Conservation (phyloP, 2,113 vertebrate genomes). For the Centropus unirufus region DNA sequence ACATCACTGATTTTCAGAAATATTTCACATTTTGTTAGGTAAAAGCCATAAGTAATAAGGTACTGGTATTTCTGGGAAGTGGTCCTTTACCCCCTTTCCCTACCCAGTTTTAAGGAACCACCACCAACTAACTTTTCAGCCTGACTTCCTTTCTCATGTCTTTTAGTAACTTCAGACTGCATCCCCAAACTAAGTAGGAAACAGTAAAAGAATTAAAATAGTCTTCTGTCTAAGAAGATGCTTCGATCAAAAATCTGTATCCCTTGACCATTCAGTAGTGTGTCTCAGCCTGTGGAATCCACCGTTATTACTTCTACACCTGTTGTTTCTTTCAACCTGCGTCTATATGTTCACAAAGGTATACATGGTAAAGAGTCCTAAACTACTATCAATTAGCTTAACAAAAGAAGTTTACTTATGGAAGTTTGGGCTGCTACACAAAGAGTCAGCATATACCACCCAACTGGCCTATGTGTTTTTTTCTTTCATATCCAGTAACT, state of each 20-base stretch:
- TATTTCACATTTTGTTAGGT: not conserved
- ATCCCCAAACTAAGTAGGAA: not conserved
- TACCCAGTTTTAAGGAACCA: not conserved
- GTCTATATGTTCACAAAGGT: not conserved
- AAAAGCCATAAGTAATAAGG: not conserved
- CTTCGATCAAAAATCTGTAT: not conserved
- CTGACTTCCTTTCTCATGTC: not conserved
- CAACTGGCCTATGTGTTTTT: not conserved
- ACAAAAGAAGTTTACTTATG: not conserved
- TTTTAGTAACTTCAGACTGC: not conserved
- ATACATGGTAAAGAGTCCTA: not conserved
- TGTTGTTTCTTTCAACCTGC: not conserved
- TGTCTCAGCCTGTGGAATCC: not conserved
- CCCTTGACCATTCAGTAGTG: rapidly evolving
- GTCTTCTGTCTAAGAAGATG: not conserved
- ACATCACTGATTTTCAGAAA: not conserved
- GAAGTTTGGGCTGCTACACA: not conserved
- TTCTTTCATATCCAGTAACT: not conserved
- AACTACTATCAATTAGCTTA: not conserved
- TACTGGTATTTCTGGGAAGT: not conserved
- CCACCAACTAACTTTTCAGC: not conserved
- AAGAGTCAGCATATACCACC: not conserved
- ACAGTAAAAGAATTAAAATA: not conserved
- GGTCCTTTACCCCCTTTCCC: not conserved
- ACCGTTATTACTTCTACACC: not conserved